Percentiles rank a stretch among this genome's conserved stretches.
phyloP scores from a whole-genome alignment of 53 echinoderm and acorn worm genomes.

The Astropecten irregularis region DNA sequence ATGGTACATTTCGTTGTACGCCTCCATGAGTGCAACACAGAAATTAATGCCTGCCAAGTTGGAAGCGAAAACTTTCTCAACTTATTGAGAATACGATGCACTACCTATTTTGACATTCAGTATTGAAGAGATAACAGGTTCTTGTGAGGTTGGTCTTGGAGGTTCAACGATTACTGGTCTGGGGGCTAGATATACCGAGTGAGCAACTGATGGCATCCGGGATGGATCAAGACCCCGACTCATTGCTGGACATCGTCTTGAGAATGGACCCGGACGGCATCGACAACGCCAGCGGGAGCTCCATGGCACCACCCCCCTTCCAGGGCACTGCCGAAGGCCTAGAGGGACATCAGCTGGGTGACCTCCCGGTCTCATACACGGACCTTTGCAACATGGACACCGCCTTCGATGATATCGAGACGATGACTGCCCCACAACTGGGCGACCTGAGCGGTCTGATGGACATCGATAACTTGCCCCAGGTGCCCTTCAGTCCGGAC shows the following conservation, averaged over 20 bases:
- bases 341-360: not conserved
- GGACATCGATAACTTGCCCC: constrained; percentile 15
- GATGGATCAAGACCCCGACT: constrained; percentile 13
- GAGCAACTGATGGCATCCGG: too few species aligned
- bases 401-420: not conserved
- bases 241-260: constrained; percentile 27
- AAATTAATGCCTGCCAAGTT: not conserved
- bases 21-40: not conserved
- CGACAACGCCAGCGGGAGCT: not conserved
- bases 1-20: too few species aligned
- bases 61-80: not conserved
- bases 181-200: too few species aligned
- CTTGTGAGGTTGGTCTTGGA: too few species aligned
- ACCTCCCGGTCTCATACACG: constrained; percentile 3
- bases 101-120: not conserved
- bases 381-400: constrained; percentile 1
- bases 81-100: not conserved
- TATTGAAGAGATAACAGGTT: too few species aligned
- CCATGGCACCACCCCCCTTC: not conserved
- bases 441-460: constrained; percentile 3
- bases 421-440: not conserved
- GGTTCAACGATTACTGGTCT: too few species aligned
- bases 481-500: constrained; percentile 12
- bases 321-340: not conserved
- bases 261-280: not conserved